Percentiles rank a stretch among this genome's conserved stretches.
phyloP scores from a whole-genome alignment of 2,888 invertebrate species.

The Mythimna lalbum region DNA sequence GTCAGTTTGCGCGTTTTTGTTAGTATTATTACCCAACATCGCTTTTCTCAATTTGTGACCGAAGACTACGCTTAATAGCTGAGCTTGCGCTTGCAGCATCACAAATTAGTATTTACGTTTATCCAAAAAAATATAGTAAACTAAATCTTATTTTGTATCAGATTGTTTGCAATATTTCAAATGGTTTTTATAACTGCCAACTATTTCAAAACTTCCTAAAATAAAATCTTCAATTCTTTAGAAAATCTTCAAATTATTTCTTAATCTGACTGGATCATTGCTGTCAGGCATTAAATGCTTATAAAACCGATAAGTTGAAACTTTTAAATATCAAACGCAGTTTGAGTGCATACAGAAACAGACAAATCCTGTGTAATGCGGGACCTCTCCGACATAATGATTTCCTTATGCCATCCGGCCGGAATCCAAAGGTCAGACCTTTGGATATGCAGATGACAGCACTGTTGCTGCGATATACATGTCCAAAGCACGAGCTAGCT shows the following conservation, averaged over 20 bases:
- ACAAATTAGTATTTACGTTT: background rate
- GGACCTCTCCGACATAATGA: too few relatives aligned
- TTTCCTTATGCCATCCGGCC: too few relatives aligned
- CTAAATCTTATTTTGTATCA: constrained; percentile 10
- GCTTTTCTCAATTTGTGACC: background rate
- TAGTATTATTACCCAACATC: background rate
- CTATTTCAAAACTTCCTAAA: constrained; percentile 50
- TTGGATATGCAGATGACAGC: too few relatives aligned
- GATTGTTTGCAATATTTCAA: constrained; percentile 26
- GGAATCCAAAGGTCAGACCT: too few relatives aligned
- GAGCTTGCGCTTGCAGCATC: constrained; percentile 2
- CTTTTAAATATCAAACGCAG: background rate
- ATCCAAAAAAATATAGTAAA: background rate
- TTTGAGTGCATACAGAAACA: background rate
- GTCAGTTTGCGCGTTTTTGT: background rate
- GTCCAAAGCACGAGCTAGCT: too few relatives aligned
- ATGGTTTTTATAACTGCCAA: constrained; percentile 29
- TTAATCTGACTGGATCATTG: constrained; percentile 41
- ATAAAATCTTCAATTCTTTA: constrained; percentile 28
- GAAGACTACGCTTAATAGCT: background rate
- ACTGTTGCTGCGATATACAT: too few relatives aligned
- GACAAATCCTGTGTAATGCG: background rate
- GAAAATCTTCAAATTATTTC: constrained; percentile 48
- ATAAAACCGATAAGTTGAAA: background rate
- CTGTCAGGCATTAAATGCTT: constrained; percentile 12